A percentile compares a stretch with the other conserved stretches of the same genome.
Conservation (phyloP, 2,113 vertebrate species). For the Campylorhamphus procurvoides region DNA sequence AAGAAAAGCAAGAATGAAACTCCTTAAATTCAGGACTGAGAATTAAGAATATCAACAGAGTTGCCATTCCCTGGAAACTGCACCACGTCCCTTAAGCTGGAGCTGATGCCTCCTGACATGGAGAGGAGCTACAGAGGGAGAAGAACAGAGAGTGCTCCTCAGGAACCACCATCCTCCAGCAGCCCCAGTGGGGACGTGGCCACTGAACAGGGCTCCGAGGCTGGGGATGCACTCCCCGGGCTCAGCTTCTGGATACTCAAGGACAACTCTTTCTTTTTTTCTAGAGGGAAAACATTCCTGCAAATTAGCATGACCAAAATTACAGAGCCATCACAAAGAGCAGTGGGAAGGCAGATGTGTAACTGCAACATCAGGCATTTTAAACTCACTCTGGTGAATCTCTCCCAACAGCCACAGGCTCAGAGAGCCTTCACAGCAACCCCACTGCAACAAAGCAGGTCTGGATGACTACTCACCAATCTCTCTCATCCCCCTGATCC, state of each 20-base stretch:
- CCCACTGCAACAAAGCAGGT: not conserved
- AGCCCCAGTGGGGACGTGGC: rapidly evolving
- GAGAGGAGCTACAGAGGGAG: rapidly evolving
- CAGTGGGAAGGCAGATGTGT: not conserved
- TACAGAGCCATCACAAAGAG: not conserved
- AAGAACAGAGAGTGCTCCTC: not conserved
- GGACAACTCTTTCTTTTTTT: not conserved
- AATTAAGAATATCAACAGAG: not conserved
- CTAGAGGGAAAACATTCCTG: not conserved
- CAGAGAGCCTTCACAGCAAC: not conserved
- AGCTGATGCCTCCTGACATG: not conserved
- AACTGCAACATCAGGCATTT: not conserved
- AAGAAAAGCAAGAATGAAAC: not conserved
- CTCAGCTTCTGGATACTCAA: not conserved
- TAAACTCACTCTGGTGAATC: not conserved
- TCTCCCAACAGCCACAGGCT: not conserved
- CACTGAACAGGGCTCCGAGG: not conserved
- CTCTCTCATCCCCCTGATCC: not conserved
- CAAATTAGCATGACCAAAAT: not conserved
- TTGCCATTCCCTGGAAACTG: not conserved
- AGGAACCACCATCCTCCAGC: rapidly evolving
- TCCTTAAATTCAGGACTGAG: not conserved
- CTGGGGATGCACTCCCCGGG: not conserved
- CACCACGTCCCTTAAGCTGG: rapidly evolving
- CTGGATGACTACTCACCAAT: not conserved